Percentiles rank a stretch among this genome's conserved stretches.
phyloP scores from a whole-genome alignment of 2,797 vertebrate genomes.

The Gallirallus australis region DNA sequence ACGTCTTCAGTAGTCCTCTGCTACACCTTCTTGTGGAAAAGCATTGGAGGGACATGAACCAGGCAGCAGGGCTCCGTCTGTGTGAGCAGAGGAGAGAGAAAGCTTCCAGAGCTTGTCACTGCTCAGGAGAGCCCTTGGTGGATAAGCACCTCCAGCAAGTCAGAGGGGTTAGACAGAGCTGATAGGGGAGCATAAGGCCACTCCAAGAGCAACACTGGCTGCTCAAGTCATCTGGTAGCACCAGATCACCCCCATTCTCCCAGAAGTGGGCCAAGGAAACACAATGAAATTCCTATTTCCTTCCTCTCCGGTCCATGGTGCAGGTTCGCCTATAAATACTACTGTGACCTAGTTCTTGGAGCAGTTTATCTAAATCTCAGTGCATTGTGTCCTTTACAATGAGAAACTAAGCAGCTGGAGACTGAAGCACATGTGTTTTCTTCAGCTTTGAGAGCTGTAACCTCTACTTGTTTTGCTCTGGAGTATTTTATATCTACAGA shows the following conservation, averaged over 20 bases:
- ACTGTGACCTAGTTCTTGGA: background rate
- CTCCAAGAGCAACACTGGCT: background rate
- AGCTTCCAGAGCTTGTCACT: background rate
- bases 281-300: background rate
- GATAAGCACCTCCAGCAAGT: background rate
- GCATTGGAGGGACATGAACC: background rate
- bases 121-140: background rate
- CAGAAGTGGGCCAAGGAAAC: background rate
- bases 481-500: slow-evolving; percentile 17
- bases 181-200: rapidly evolving
- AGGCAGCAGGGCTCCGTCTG: background rate
- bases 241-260: background rate
- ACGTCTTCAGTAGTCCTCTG: background rate
- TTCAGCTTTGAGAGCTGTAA: slow-evolving; percentile 1
- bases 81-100: background rate
- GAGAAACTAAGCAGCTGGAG: background rate
- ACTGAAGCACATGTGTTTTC: background rate
- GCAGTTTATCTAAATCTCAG: background rate
- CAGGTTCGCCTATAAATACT: background rate
- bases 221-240: background rate
- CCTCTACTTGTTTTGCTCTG: slow-evolving; percentile 18
- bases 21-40: background rate
- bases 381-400: background rate
- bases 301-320: background rate
- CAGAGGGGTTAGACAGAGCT: background rate